Evolutionary conservation across 2,113 vertebrate species (phyloP).

Genomic region (Dasyornis broadbenti): DNA sequence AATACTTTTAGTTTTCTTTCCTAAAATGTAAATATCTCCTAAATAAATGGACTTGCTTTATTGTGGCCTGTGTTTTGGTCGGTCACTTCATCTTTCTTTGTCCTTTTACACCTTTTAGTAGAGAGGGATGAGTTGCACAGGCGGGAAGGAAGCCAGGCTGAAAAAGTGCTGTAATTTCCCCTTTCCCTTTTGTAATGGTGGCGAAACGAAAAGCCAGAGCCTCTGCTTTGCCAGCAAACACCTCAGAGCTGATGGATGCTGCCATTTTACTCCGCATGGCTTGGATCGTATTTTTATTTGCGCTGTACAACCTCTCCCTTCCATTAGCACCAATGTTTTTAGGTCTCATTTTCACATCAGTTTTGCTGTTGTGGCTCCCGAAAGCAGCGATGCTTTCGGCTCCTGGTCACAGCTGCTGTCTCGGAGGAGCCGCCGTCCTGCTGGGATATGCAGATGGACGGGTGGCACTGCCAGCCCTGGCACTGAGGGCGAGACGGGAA

Average conservation of each 20-base stretch:
- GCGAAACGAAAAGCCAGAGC: neutral
- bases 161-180: neutral
- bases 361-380: neutral
- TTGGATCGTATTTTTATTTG: neutral
- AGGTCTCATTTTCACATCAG: neutral
- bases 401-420: neutral
- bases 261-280: neutral
- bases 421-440: neutral
- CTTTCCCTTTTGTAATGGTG: neutral
- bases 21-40: neutral
- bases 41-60: neutral
- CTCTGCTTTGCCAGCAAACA: neutral
- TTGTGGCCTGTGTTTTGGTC: neutral
- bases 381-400: neutral
- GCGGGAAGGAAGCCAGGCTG: neutral
- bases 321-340: neutral
- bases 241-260: neutral
- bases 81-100: neutral
- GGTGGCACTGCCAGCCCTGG: neutral
- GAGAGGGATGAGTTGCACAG: neutral
- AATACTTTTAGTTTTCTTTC: neutral
- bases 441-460: neutral
- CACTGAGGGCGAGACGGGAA: accelerated
- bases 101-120: neutral
- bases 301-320: neutral